These are phyloP conservation scores for Gallinago media DNA, from an alignment of 2,113 vertebrate genomes.

Conservation along the genomic window DNA sequence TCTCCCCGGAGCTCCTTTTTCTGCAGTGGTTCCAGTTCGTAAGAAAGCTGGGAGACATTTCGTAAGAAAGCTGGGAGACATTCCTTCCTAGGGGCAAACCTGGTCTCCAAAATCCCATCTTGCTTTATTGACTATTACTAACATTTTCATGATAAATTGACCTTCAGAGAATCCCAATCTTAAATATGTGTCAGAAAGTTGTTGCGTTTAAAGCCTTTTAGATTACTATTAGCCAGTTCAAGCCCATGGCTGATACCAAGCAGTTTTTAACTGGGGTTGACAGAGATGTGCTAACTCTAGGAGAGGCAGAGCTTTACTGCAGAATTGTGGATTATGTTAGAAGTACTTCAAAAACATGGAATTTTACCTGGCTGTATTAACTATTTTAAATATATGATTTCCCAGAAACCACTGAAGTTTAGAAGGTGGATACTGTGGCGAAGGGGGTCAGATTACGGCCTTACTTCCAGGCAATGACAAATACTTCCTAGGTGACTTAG, in stretches of 20 bases:
- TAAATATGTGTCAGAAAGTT: not conserved
- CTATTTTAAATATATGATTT: not conserved
- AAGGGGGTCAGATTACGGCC: not conserved
- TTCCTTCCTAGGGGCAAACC: not conserved
- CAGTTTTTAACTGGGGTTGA: not conserved
- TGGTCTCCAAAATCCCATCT: not conserved
- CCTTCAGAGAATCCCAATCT: not conserved
- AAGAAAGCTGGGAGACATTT: not conserved
- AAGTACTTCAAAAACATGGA: not conserved
- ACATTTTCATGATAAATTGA: not conserved
- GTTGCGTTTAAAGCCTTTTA: not conserved
- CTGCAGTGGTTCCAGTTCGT: not conserved
- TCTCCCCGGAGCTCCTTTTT: not conserved
- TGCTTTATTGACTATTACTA: not conserved
- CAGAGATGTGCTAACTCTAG: not conserved
- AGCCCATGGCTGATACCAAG: not conserved
- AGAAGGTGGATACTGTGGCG: not conserved
- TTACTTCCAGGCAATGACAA: not conserved
- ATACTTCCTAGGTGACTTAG: not conserved
- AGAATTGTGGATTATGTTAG: not conserved
- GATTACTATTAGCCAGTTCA: not conserved
- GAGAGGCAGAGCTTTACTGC: not conserved
- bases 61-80: not conserved
- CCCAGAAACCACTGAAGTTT: not conserved
- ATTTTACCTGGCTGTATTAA: not conserved